phyloP scores from a whole-genome alignment of 2,888 invertebrate species.

The Athripsodes cinereus region DNA sequence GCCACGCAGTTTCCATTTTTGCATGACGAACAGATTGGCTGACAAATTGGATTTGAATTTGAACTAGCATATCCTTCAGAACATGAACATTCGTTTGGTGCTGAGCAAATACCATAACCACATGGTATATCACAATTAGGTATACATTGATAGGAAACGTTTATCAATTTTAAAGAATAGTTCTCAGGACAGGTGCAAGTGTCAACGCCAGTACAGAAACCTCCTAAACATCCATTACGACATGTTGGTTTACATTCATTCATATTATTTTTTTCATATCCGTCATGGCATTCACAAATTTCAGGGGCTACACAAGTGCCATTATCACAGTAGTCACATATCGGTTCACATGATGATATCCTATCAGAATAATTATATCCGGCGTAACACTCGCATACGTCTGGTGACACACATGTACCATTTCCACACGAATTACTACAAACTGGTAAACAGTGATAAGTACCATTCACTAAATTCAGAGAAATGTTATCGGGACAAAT shows the following conservation, averaged over 20 bases:
- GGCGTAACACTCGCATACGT: background rate
- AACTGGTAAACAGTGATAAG: constrained; percentile 28
- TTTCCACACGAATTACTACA: constrained; percentile 24
- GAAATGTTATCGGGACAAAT: constrained; percentile 9
- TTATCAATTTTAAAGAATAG: constrained; percentile 2
- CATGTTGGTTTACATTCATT: background rate
- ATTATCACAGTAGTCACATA: constrained; percentile 12
- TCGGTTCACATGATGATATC: constrained; percentile 11
- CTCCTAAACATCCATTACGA: background rate
- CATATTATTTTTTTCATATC: constrained; percentile 22
- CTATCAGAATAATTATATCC: constrained; percentile 21
- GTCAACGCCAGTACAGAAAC: constrained; percentile 2
- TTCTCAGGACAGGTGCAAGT: constrained; percentile 12
- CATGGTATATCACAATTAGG: constrained; percentile 28
- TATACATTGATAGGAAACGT: constrained; percentile 27
- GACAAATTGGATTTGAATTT: constrained; percentile 17
- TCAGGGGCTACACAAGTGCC: constrained; percentile 29
- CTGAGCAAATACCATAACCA: constrained; percentile 29
- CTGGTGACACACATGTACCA: constrained; percentile 17
- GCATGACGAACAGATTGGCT: constrained; percentile 11
- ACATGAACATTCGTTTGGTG: constrained; percentile 29
- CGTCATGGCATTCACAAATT: constrained; percentile 31
- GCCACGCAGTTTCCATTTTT: constrained; percentile 22
- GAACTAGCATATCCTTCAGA: constrained; percentile 23
- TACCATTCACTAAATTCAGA: constrained; percentile 10